phyloP scores from a whole-genome alignment of 2,797 vertebrate genomes.

The Xiphorhynchus erythropygius region DNA sequence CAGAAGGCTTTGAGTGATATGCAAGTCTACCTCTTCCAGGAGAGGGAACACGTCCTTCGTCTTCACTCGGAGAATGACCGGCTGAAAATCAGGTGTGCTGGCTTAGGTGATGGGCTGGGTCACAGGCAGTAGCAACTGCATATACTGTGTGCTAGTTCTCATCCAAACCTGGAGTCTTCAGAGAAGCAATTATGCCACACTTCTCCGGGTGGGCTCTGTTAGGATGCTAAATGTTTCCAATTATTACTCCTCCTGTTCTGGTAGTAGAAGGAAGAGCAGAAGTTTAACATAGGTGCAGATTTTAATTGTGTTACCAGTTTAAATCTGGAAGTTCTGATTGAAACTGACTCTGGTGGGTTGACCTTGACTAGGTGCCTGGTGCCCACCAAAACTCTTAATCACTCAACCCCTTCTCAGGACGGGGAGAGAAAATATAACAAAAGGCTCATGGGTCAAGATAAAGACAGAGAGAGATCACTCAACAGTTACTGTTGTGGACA shows the following conservation, averaged over 20 bases:
- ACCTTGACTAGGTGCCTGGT: not conserved
- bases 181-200: not conserved
- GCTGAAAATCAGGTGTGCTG: slow-evolving; percentile 90
- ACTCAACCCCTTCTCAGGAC: not conserved
- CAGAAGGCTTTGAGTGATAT: slow-evolving; percentile 94
- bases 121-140: accelerated
- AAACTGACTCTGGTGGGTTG: not conserved
- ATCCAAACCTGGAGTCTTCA: not conserved
- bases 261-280: not conserved
- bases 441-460: not conserved
- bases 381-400: not conserved
- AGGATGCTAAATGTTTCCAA: not conserved
- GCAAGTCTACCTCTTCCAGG: slow-evolving; percentile 94
- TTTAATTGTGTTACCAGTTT: not conserved
- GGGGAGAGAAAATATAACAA: not conserved
- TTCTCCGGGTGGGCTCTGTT: not conserved
- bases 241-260: not conserved
- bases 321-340: not conserved
- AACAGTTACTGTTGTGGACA: accelerated
- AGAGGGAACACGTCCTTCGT: slow-evolving; percentile 90
- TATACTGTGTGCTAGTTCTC: not conserved
- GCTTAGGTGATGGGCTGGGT: not conserved
- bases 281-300: not conserved
- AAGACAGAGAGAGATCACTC: not conserved
- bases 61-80: slow-evolving; percentile 94